phyloP scores from a whole-genome alignment of 2,797 vertebrate genomes.

The Psittacula echo region DNA sequence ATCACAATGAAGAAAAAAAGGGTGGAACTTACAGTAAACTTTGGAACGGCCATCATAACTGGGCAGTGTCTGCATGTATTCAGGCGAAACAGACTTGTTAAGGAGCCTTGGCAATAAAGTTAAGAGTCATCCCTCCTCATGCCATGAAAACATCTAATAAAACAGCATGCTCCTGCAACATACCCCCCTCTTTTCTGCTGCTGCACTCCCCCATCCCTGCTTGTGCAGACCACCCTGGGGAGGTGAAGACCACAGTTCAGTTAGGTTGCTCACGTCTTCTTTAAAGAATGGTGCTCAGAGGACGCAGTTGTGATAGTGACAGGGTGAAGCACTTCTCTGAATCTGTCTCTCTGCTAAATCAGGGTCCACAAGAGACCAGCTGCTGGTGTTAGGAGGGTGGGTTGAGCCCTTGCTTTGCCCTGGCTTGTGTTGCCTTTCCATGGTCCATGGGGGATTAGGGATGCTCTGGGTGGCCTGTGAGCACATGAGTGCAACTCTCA shows the following conservation, averaged over 20 bases:
- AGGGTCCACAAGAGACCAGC: neutral
- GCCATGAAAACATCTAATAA: rapidly evolving
- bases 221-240: neutral
- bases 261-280: neutral
- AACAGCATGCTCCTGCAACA: neutral
- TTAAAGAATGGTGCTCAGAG: neutral
- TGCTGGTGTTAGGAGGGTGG: rapidly evolving
- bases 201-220: neutral
- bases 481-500: neutral
- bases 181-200: rapidly evolving
- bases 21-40: neutral
- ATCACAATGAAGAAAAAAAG: neutral
- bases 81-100: neutral
- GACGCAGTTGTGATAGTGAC: neutral
- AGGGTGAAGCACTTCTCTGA: neutral
- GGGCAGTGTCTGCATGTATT: neutral
- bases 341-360: neutral
- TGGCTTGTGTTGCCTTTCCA: neutral
- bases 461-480: neutral
- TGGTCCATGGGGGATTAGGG: rapidly evolving
- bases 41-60: neutral
- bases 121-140: neutral
- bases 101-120: neutral
- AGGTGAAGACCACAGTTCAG: neutral
- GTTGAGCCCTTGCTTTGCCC: neutral